Percentiles rank a stretch among this genome's conserved stretches.
These are phyloP conservation scores for Ailurus styani DNA, from an alignment of 2,113 vertebrate genomes.

Conservation along the genomic window DNA sequence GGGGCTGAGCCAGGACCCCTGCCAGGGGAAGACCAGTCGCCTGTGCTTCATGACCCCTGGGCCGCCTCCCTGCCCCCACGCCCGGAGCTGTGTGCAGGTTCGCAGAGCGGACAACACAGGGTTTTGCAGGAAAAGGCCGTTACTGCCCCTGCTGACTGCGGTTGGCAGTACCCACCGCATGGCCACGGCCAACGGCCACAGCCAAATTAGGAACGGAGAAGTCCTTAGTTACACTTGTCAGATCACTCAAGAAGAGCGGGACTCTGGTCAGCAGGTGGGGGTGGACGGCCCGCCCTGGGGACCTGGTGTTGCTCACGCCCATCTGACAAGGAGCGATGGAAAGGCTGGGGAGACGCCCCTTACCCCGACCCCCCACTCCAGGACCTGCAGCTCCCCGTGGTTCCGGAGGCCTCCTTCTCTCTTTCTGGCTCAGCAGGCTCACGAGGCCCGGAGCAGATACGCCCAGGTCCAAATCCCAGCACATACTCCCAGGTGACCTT, in stretches of 20 bases:
- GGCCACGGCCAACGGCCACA: neutral
- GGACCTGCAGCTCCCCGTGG: accelerated
- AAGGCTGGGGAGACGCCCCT: neutral
- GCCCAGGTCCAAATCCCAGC: neutral
- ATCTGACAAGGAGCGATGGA: neutral
- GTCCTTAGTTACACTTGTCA: neutral
- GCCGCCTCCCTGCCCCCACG: neutral
- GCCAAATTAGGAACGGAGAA: neutral
- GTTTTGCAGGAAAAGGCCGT: neutral
- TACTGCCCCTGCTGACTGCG: accelerated
- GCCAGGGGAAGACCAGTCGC: neutral
- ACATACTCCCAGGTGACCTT: accelerated
- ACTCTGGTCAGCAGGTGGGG: neutral
- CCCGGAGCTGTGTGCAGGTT: accelerated
- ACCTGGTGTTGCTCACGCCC: neutral
- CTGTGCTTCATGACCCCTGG: too few relatives aligned
- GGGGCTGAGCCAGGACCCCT: neutral
- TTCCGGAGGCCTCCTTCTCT: accelerated
- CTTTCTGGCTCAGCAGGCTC: accelerated
- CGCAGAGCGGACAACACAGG: accelerated
- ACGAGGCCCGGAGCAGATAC: accelerated
- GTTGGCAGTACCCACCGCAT: accelerated
- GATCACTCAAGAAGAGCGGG: neutral
- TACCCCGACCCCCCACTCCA: accelerated
- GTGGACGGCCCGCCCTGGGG: accelerated